Conservation (phyloP, 2,113 vertebrate genomes). For the Ctenodactylus gundi region DNA sequence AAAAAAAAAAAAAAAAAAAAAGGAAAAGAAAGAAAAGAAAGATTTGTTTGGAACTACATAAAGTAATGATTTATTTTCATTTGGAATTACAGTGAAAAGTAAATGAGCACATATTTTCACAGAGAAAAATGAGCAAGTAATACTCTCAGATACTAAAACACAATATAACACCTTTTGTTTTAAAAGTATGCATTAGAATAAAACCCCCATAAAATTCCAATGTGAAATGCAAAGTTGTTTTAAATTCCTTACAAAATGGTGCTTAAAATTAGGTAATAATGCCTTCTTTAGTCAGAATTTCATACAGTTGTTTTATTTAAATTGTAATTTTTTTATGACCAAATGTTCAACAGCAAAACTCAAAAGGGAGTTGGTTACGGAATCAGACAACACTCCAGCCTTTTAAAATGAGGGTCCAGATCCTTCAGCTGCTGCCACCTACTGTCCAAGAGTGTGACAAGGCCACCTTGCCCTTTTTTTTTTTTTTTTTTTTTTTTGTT, state of each 20-base stretch:
- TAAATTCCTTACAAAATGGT: not conserved
- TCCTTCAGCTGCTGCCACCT: constrained; percentile 9
- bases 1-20: too few relatives aligned
- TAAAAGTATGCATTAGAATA: not conserved
- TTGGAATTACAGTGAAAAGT: constrained; percentile 26
- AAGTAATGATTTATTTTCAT: not conserved
- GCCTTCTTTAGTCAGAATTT: not conserved
- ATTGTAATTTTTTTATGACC: not conserved
- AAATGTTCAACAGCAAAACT: not conserved
- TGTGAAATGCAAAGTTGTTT: not conserved
- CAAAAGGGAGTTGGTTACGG: too few relatives aligned
- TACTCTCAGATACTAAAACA: not conserved
- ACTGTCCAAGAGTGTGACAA: not conserved
- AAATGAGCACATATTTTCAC: not conserved
- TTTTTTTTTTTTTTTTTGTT: too few relatives aligned
- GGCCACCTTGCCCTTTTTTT: fast-evolving
- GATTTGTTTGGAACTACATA: not conserved
- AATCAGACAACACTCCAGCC: fast-evolving
- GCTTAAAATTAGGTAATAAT: not conserved
- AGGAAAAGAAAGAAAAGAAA: not conserved
- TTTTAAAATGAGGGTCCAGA: not conserved
- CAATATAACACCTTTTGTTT: not conserved
- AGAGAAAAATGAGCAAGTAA: not conserved
- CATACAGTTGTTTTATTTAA: not conserved
- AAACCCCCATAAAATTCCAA: not conserved